Conservation (phyloP, 2,888 invertebrate species). For the Epinotia ramella region DNA sequence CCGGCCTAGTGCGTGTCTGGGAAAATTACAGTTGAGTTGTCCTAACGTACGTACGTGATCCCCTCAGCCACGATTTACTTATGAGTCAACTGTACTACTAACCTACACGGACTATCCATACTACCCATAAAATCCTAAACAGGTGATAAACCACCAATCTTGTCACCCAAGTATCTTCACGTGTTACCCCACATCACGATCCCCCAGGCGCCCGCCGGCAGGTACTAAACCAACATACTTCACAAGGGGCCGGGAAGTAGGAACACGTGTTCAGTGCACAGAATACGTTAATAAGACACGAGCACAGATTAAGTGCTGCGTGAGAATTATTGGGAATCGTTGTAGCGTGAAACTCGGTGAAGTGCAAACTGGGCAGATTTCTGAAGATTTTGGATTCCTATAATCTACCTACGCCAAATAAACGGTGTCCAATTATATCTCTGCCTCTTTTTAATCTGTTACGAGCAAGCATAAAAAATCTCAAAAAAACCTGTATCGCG, state of each 20-base stretch:
- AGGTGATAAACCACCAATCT: conserved; percentile 18
- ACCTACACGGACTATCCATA: background rate
- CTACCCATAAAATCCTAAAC: conserved; percentile 2
- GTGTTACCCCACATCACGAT: conserved; percentile 14
- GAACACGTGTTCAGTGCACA: conserved; percentile 20
- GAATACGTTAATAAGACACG: conserved; percentile 21
- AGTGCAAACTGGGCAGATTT: background rate
- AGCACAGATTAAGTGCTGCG: conserved; percentile 16
- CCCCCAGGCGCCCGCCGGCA: conserved; percentile 22
- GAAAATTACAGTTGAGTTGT: too few relatives aligned
- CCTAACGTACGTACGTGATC: too few relatives aligned
- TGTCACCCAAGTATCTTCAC: conserved; percentile 24
- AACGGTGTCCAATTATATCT: too few relatives aligned
- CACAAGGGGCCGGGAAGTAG: background rate
- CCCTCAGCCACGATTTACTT: background rate
- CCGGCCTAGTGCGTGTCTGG: too few relatives aligned
- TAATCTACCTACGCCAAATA: too few relatives aligned
- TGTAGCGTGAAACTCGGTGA: background rate
- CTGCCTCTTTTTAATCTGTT: too few relatives aligned
- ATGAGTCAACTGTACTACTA: background rate
- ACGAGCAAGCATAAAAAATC: too few relatives aligned
- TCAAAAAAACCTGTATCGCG: too few relatives aligned
- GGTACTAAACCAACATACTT: conserved; percentile 24
- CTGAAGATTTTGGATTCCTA: too few relatives aligned
- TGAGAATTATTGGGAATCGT: background rate